Base-by-base conservation (phyloP, 2,113 vertebrate genomes). In the Xiphophorus couchianus region DNA sequence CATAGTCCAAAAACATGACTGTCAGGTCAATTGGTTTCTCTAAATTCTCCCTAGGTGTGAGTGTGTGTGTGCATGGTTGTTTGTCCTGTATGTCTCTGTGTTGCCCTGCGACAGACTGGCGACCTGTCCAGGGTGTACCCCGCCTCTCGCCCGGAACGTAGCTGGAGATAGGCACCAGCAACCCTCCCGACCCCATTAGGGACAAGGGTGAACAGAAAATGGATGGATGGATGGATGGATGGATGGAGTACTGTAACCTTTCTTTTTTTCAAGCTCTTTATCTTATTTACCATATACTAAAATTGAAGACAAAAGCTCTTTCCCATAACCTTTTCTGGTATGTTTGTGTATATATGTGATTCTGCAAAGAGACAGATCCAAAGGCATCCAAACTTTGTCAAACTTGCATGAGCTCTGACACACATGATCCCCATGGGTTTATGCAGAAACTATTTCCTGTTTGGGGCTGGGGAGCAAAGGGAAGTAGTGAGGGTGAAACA, bases 371-470 rank as follows among this genome's bases (percentile, higher is more conserved):
- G 74, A 77, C 62, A 14, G 42, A 83, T 73, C 10, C 10, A 70
- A 85, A 81, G 27, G 35, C 80, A 67, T 70, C 72, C 62, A 73
- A 30, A 61, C 71, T 44, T 67, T 29, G 48, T 48, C 61, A 48
- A 78, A 68, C 42, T 63, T 66, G 19, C 33, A 54, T 27, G 19
- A 15, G 15, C 60, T 29, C 44, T 54, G 63, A 62, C 19, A 63
- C 44, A 51, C 42, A 65, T 1, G 5, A 35, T 35, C 84, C 80
- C 64, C 5, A 22, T 78, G 87, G 83, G 83, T 72, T 75, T 78
- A 30, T 83, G 66, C 63, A 17, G 58, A 76, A 86, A 72, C 81
- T 85, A 88, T 89, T 93, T 93, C 86, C 88, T 91, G 84, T 91
- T 91, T 92, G 78, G 73, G 69, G 65, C 82, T 58, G 39, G 66